A percentile compares a stretch with the other conserved stretches of the same genome.
These are phyloP conservation scores for Nannobrachium achirus DNA, from an alignment of 2,113 vertebrate genomes.

Conservation along the genomic window DNA sequence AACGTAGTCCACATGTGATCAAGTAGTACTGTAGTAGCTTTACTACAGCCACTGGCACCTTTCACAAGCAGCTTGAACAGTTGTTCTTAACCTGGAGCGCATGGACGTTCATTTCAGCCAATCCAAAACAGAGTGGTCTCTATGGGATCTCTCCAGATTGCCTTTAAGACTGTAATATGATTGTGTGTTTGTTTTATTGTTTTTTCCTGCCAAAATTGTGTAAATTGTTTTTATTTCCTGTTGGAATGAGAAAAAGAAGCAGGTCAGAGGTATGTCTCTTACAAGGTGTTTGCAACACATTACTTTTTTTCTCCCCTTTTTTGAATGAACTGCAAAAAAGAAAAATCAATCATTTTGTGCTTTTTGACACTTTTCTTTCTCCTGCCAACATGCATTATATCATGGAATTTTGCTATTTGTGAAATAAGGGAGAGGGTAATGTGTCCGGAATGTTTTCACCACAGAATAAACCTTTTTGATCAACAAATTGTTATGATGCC, in stretches of 20 bases:
- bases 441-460: constrained; percentile 61
- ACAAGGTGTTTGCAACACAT: constrained; percentile 1
- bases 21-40: too few relatives aligned
- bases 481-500: constrained; percentile 36
- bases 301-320: constrained; percentile 21
- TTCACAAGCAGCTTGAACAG: constrained; percentile 68
- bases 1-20: constrained; percentile 10
- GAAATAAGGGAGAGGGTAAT: constrained; percentile 23
- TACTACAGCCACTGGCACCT: constrained; percentile 75
- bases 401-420: constrained; percentile 60
- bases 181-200: neutral
- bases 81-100: constrained; percentile 24
- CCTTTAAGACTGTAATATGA: constrained; percentile 45
- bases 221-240: constrained; percentile 29
- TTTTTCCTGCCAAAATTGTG: constrained; percentile 30
- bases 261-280: constrained; percentile 9
- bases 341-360: constrained; percentile 69
- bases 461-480: constrained; percentile 69
- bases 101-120: constrained; percentile 17
- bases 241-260: constrained; percentile 20
- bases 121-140: constrained; percentile 1
- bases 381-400: constrained; percentile 57
- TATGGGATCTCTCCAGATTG: constrained; percentile 27
- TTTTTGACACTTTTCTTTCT: constrained; percentile 49
- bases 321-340: constrained; percentile 54